A percentile compares a stretch with the other conserved stretches of the same genome.
Evolutionary conservation across 1,140 invertebrate genomes (phyloP).

Genomic region (Monochamus saltuarius): DNA sequence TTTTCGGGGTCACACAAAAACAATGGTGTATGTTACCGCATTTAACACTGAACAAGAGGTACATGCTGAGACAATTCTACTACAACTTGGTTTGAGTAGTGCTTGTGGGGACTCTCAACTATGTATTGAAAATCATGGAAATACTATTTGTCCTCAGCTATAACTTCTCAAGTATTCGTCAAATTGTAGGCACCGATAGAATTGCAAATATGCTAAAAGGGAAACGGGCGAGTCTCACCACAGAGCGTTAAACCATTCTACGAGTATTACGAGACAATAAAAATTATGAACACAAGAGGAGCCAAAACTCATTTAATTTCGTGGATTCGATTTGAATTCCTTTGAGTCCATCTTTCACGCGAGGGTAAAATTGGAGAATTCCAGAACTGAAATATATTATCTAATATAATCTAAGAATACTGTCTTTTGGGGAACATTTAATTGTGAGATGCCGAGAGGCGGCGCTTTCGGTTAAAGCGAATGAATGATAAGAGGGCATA

Average conservation of each 20-base stretch:
- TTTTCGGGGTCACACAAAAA: too few species aligned
- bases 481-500: neutral
- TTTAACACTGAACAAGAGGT: too few species aligned
- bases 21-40: too few species aligned
- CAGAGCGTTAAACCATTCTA: neutral
- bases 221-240: neutral
- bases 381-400: slow-evolving; percentile 44
- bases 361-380: slow-evolving; percentile 44
- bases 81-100: too few species aligned
- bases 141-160: too few species aligned
- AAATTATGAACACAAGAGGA: slow-evolving; percentile 23
- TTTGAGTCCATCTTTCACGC: slow-evolving; percentile 32
- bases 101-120: too few species aligned
- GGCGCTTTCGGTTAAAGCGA: neutral
- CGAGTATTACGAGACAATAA: slow-evolving; percentile 24
- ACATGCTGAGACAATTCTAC: too few species aligned
- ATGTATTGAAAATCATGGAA: too few species aligned
- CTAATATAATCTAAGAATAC: slow-evolving; percentile 44
- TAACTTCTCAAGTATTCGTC: too few species aligned
- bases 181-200: too few species aligned
- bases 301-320: slow-evolving; percentile 35
- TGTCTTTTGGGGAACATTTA: slow-evolving; percentile 41
- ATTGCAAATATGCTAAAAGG: neutral
- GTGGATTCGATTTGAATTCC: slow-evolving; percentile 40
- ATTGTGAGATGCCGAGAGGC: slow-evolving; percentile 33